A percentile compares a stretch with the other conserved stretches of the same genome.
Conservation (phyloP, 2,113 vertebrate genomes). For the Orycteropus afer region DNA sequence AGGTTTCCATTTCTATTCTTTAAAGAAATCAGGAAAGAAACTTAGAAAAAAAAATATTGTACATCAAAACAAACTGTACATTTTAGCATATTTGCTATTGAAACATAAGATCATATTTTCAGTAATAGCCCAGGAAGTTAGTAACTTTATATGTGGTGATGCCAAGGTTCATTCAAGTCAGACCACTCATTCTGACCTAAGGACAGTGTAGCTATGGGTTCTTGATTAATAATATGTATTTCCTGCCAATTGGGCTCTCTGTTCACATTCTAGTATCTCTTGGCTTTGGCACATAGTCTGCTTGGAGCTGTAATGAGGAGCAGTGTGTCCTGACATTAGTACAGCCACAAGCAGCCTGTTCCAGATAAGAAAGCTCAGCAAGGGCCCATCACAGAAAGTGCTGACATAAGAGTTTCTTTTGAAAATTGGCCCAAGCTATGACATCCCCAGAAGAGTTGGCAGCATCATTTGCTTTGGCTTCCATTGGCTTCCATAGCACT, state of each 20-base stretch:
- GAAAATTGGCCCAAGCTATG: background rate
- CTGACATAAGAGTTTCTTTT: constrained; percentile 17
- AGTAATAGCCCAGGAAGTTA: constrained; percentile 6
- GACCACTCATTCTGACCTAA: constrained; percentile 54
- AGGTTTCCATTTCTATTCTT: constrained; percentile 30
- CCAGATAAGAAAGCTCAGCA: background rate
- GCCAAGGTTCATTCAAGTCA: background rate
- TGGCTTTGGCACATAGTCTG: background rate
- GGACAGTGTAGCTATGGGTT: background rate
- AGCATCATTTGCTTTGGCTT: background rate
- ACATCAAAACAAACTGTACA: constrained; percentile 49
- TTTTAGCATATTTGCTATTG: constrained; percentile 42
- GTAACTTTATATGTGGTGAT: background rate
- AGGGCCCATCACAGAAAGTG: background rate
- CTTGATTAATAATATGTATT: background rate
- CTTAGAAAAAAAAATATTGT: background rate
- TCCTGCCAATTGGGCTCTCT: background rate
- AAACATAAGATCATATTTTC: constrained; percentile 48
- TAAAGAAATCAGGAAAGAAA: constrained; percentile 18
- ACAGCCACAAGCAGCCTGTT: background rate
- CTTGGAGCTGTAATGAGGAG: background rate
- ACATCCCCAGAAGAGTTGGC: background rate
- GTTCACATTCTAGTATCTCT: constrained; percentile 1
- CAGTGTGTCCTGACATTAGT: constrained; percentile 8
- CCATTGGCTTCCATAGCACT: background rate